These are phyloP conservation scores for Luperina testacea DNA, from an alignment of 2,888 invertebrate genomes.

Conservation along the genomic window DNA sequence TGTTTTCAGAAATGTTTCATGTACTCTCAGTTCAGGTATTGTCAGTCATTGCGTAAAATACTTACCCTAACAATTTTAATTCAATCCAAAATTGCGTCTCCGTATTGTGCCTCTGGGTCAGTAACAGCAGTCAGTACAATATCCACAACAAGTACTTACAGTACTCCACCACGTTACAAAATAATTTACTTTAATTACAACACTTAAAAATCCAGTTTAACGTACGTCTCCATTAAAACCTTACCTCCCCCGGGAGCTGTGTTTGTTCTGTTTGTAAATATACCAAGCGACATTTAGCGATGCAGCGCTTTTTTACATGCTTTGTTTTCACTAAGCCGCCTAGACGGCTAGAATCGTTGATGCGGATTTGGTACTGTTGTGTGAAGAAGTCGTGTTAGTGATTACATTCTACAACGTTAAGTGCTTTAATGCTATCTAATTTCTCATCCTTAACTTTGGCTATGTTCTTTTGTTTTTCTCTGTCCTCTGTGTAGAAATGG, in stretches of 20 bases:
- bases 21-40: not conserved
- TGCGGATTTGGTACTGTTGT: constrained; percentile 2
- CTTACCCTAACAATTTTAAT: not conserved
- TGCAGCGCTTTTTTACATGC: constrained; percentile 51
- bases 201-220: constrained; percentile 75
- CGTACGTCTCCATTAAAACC: constrained; percentile 73
- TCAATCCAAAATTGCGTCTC: not conserved
- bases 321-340: constrained; percentile 5
- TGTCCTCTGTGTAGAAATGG: not conserved
- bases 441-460: too few relatives aligned
- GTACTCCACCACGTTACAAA: constrained; percentile 44
- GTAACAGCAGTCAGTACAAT: constrained; percentile 22
- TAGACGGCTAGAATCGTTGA: not conserved
- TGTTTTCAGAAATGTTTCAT: not conserved
- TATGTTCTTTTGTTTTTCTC: not conserved
- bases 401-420: not conserved
- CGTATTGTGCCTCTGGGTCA: constrained; percentile 3
- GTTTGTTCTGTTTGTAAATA: constrained; percentile 57
- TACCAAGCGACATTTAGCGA: constrained; percentile 49
- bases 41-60: not conserved
- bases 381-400: not conserved
- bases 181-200: constrained; percentile 69
- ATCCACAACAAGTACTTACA: constrained; percentile 46
- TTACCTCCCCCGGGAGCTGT: constrained; percentile 52
- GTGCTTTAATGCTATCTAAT: not conserved